These are phyloP conservation scores for Diadegma fenestrale DNA, from an alignment of 2,888 invertebrate genomes.

Conservation along the genomic window DNA sequence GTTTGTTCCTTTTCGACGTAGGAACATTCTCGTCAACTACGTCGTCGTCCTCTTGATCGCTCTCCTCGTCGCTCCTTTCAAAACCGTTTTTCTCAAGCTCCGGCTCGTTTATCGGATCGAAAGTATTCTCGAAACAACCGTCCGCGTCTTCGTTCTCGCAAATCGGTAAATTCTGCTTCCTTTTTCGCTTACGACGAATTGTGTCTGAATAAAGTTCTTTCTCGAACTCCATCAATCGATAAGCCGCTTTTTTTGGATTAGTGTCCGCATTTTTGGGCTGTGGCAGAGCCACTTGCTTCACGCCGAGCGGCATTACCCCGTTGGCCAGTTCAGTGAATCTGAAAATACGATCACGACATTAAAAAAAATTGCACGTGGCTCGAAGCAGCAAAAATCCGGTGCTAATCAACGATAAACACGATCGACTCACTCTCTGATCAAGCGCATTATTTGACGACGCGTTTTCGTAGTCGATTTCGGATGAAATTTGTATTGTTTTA, in stretches of 20 bases:
- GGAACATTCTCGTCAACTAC: not conserved
- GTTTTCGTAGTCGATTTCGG: conserved; percentile 86
- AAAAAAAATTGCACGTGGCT: not conserved
- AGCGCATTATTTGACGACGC: conserved; percentile 86
- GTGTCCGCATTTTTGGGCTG: conserved; percentile 78
- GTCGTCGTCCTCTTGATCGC: conserved; percentile 25
- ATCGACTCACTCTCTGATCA: conserved; percentile 85
- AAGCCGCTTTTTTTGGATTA: conserved; percentile 80
- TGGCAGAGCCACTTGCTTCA: conserved; percentile 86
- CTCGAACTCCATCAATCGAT: conserved; percentile 86
- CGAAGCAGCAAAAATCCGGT: not conserved
- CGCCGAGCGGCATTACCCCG: conserved; percentile 89
- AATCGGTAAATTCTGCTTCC: conserved; percentile 65
- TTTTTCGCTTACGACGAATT: conserved; percentile 72
- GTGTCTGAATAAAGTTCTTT: conserved; percentile 84
- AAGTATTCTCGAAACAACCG: conserved; percentile 40
- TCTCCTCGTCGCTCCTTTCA: not conserved
- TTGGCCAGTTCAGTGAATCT: conserved; percentile 88
- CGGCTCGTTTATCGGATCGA: conserved; percentile 32
- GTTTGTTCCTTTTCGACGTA: conserved; percentile 33
- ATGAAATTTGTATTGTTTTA: conserved; percentile 86
- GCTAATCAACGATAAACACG: not conserved
- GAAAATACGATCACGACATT: not conserved
- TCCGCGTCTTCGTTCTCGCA: conserved; percentile 44
- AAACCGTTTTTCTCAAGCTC: conserved; percentile 45